Base-by-base conservation (phyloP, 2,113 vertebrate genomes). In the Microtus oregoni region DNA sequence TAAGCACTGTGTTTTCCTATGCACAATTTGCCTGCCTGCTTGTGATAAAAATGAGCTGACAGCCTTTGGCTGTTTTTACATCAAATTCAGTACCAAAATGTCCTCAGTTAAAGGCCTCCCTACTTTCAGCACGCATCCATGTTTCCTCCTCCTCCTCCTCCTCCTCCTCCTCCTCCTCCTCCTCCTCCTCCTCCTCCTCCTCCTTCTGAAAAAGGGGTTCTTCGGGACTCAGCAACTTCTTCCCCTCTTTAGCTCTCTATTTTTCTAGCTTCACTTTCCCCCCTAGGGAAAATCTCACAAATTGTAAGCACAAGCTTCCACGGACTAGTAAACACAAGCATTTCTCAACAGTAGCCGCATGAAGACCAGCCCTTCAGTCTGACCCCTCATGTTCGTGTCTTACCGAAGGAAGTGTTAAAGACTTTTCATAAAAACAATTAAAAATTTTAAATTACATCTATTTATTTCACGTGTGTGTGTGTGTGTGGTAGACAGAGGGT, bases 11-110 rank as follows among this genome's bases (percentile, higher is more conserved):
- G 89, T 89, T 92, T 96, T 96, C 92, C 72, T 58, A 91, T 67
- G 72, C 86, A 89, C 97, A 96, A 96, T 94, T 92, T 83, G 92
- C 68, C 91, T 98, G 96, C 75, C 47, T 96, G 93, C 73, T 89
- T 95, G 65, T 94, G 93, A 98, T 96, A 96, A 97, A 97, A 96
- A 96, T 87, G 83, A 97, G 90, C 87, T 61, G 92, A 96, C 95
- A 96, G 93, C 93, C 91, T 93, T 94, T 94, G 95, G 92, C 96
- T 95, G 87, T 96, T 96, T 97, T 96, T 93, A 86, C 78, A 89
- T 97, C 88, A 89, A 97, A 94, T 95, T 96, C 77, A 83, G 92
- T 76, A 90, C 94, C 92, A 93, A 91, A 87, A 91, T 91, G 94
- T 96, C 89, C 94, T 77, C 77, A 82, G 81, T 96, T 97, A 96